These are phyloP conservation scores for Mesochorus sp. DNA, from an alignment of 2,888 invertebrate genomes.

Conservation along the genomic window DNA sequence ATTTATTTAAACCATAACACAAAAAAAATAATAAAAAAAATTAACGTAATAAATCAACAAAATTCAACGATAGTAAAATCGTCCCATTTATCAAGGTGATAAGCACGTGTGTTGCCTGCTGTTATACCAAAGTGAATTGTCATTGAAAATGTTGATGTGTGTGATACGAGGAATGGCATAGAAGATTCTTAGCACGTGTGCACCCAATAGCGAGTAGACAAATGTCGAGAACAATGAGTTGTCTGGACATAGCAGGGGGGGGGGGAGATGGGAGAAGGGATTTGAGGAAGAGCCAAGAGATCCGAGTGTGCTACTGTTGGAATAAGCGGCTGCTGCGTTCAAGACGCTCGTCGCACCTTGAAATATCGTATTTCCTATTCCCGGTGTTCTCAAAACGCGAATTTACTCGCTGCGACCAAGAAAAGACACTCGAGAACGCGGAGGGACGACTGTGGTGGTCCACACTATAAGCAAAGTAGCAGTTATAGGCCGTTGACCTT, in stretches of 20 bases:
- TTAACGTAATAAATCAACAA: not conserved
- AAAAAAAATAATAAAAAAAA: not conserved
- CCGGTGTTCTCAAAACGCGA: slow-evolving; percentile 68
- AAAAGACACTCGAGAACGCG: slow-evolving; percentile 37
- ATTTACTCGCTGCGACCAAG: slow-evolving; percentile 21
- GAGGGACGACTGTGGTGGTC: slow-evolving; percentile 17
- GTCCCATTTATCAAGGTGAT: too few relatives aligned
- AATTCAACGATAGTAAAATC: too few relatives aligned
- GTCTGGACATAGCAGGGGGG: slow-evolving; percentile 27
- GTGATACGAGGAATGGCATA: not conserved
- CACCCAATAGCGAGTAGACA: slow-evolving; percentile 31
- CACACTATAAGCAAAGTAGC: too few relatives aligned
- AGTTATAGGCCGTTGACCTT: not conserved
- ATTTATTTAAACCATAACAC: not conserved
- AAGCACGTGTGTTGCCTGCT: too few relatives aligned
- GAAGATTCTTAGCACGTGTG: slow-evolving; percentile 12
- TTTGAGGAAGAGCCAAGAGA: slow-evolving; percentile 15
- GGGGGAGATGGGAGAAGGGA: slow-evolving; percentile 37
- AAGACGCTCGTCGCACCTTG: slow-evolving; percentile 51
- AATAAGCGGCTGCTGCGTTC: slow-evolving; percentile 17
- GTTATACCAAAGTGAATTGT: too few relatives aligned
- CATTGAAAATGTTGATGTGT: too few relatives aligned
- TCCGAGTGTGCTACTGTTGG: slow-evolving; percentile 45
- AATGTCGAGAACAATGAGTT: slow-evolving; percentile 54
- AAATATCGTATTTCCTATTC: slow-evolving; percentile 70